A percentile compares a stretch with the other conserved stretches of the same genome.
These are phyloP conservation scores for Scaptomyza tumidula DNA, from an alignment of 2,888 invertebrate genomes.

Conservation along the genomic window DNA sequence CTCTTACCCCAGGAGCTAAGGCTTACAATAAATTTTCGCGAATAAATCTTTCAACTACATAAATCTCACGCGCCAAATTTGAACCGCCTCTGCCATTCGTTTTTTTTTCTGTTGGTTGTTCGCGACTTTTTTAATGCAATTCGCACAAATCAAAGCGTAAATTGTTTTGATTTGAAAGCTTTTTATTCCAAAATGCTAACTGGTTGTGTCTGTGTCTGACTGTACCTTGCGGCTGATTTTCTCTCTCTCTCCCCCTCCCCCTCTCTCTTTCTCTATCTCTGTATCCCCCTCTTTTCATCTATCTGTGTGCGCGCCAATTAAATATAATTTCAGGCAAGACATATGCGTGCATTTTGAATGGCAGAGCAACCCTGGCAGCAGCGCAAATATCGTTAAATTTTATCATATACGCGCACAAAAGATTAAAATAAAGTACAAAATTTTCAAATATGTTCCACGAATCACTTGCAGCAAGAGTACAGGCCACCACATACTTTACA, in stretches of 20 bases:
- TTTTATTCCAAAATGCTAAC: conserved; percentile 50
- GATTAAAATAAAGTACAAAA: conserved; percentile 78
- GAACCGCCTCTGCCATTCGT: conserved; percentile 46
- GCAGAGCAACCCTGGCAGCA: conserved; percentile 28
- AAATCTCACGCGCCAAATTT: conserved; percentile 81
- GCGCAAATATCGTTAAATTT: conserved; percentile 73
- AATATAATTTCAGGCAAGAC: conserved; percentile 71
- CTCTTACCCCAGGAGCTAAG: conserved; percentile 6
- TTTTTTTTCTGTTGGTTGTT: conserved; percentile 13
- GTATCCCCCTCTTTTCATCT: neutral
- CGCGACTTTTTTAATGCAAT: conserved; percentile 32
- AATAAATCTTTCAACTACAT: conserved; percentile 83
- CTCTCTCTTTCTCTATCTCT: neutral
- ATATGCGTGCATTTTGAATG: conserved; percentile 66
- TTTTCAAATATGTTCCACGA: conserved; percentile 62
- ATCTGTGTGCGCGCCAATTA: conserved; percentile 59
- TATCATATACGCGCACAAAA: conserved; percentile 69
- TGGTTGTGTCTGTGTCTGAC: conserved; percentile 40
- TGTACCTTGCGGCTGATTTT: conserved; percentile 61
- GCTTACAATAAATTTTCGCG: conserved; percentile 73
- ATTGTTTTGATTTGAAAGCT: conserved; percentile 83
- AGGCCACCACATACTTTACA: conserved; percentile 47
- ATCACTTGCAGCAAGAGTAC: conserved; percentile 41
- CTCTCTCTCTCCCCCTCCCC: neutral
- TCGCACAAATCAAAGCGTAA: conserved; percentile 82